These are phyloP conservation scores for Macrosoma leucophasiata DNA, from an alignment of 2,888 invertebrate genomes.

Conservation along the genomic window DNA sequence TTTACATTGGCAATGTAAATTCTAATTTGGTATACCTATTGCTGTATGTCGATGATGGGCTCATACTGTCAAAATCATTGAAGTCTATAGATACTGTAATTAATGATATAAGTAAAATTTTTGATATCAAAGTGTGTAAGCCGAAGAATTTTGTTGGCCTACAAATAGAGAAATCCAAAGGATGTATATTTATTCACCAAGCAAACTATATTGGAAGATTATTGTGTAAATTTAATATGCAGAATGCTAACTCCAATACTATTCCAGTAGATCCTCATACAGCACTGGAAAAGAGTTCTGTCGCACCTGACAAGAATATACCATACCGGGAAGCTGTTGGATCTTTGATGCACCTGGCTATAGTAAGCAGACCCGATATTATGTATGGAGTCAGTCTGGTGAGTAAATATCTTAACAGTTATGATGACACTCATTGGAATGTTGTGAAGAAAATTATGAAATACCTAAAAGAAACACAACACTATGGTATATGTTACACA, in stretches of 20 bases:
- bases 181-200: constrained; percentile 22
- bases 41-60: too few species aligned
- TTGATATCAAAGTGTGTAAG: constrained; percentile 21
- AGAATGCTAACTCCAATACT: constrained; percentile 21
- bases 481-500: too few species aligned
- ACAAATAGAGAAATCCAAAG: constrained; percentile 14
- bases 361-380: constrained; percentile 22
- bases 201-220: constrained; percentile 21
- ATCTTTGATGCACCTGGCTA: constrained; percentile 20
- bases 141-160: constrained; percentile 27
- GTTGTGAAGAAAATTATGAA: constrained; percentile 20
- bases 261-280: too few species aligned
- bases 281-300: too few species aligned
- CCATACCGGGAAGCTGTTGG: constrained; percentile 23
- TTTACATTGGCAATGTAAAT: constrained; percentile 21
- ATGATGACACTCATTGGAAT: constrained; percentile 17
- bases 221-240: constrained; percentile 27
- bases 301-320: constrained; percentile 13
- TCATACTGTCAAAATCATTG: constrained; percentile 10
- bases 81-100: constrained; percentile 18
- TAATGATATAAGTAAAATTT: constrained; percentile 22
- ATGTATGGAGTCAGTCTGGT: constrained; percentile 22
- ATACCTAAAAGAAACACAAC: constrained; percentile 21
- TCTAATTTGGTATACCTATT: too few species aligned
- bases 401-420: constrained; percentile 17